Evolutionary conservation across 2,113 vertebrate species (phyloP), one percentile per base, ranked within the genome.

Genomic region (Syrrhaptes paradoxus): DNA sequence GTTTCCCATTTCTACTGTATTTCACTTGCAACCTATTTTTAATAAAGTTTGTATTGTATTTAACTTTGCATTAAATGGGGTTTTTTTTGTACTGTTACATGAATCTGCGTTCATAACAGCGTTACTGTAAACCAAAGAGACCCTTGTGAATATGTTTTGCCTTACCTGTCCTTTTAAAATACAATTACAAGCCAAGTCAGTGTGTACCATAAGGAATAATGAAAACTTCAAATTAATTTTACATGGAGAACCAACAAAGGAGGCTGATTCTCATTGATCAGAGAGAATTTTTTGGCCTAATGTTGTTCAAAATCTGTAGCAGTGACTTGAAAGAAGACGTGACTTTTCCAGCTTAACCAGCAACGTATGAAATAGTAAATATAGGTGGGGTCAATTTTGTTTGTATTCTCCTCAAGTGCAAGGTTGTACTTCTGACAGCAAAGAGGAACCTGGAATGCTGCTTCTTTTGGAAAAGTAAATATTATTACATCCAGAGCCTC

Each of bases 11-110:
- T 98, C 98, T 98, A 98, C 98, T 98, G 98, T 98, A 98, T 97
- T 98, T 98, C 97, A 96, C 97, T 97, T 97, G 98, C 98, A 98
- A 95, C 96, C 98, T 98, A 98, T 98, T 98, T 98, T 98, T 98
- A 98, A 98, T 98, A 98, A 98, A 98, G 97, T 98, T 98, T 98
- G 97, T 98, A 98, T 97, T 98, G 98, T 98, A 98, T 98, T 98
- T 98, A 97, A 98, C 96, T 98, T 98, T 97, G 96, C 97, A 98
- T 93, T 94, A 90, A 94, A 90, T 93, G 95, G 13, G 41, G 13
- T 4, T 11, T 58, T 93, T 85, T 96, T 68, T 96, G 78, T 95
- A 36, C 55, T 92, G 13, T 93, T 86, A 52, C 26, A 70, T 77
- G 46, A 66, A 86, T 90, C 55, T 82, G 12, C 29, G 15, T 83